Conservation (phyloP, 2,797 vertebrate genomes). For the Tympanoctomys barrerae region DNA sequence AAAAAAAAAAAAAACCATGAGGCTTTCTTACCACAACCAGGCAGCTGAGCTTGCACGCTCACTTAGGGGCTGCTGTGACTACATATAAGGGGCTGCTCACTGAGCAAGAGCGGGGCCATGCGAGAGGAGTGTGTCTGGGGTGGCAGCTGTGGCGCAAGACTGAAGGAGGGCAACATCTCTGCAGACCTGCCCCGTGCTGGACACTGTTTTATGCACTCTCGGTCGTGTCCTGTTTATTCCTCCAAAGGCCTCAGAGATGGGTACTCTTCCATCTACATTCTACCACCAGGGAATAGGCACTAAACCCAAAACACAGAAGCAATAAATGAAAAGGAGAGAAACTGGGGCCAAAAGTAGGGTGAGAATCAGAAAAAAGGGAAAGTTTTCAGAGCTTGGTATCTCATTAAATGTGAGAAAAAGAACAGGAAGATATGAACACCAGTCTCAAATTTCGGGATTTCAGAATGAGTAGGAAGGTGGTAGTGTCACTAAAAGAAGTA, state of each 20-base stretch:
- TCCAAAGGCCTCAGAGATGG: neutral
- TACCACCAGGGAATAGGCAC: neutral
- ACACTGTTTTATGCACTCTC: neutral
- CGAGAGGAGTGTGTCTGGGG: neutral
- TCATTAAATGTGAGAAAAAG: neutral
- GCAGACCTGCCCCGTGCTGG: neutral
- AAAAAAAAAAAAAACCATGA: no score
- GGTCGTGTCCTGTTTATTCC: neutral
- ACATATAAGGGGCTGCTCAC: neutral
- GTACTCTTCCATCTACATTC: neutral
- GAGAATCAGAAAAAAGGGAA: neutral
- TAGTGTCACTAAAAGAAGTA: neutral
- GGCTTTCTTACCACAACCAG: neutral
- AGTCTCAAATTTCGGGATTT: neutral
- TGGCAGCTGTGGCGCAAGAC: neutral
- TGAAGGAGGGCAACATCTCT: neutral
- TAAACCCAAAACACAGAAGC: neutral
- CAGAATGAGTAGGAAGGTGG: neutral
- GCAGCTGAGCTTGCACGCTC: neutral
- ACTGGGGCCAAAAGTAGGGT: neutral
- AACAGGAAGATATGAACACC: neutral
- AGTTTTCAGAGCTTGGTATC: neutral
- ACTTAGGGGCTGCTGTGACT: neutral
- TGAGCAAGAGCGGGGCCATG: neutral
- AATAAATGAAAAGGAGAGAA: slow-evolving; percentile 12